A percentile compares a stretch with the other conserved stretches of the same genome.
Evolutionary conservation across 2,888 invertebrate species (phyloP).

Genomic region (Ennomos erosarius): DNA sequence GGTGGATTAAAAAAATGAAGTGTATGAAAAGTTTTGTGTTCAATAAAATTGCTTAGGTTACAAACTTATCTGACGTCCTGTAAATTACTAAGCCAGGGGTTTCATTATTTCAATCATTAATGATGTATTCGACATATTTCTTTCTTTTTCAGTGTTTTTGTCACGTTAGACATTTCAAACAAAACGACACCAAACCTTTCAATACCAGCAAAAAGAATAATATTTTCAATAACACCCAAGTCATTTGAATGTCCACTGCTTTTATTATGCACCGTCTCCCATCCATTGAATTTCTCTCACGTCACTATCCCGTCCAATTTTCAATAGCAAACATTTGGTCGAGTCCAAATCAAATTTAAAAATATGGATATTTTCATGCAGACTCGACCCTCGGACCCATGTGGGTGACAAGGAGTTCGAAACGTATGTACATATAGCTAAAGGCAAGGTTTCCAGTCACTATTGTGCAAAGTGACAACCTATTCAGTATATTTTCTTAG

Average conservation of each 20-base stretch:
- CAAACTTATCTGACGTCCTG: background rate
- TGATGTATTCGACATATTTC: no score
- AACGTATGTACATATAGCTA: slow-evolving; percentile 41
- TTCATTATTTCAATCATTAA: no score
- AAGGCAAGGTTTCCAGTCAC: slow-evolving; percentile 49
- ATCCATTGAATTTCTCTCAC: slow-evolving; percentile 78
- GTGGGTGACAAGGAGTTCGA: slow-evolving; percentile 65
- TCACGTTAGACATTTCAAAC: slow-evolving; percentile 12
- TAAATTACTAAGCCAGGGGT: no score
- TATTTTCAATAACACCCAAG: slow-evolving; percentile 50
- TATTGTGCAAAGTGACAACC: slow-evolving; percentile 57
- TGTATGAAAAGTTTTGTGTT: background rate
- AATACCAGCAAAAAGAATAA: slow-evolving; percentile 26
- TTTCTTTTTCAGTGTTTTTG: no score
- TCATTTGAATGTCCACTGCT: slow-evolving; percentile 36
- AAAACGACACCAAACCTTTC: slow-evolving; percentile 34
- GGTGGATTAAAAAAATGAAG: background rate
- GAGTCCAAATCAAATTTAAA: slow-evolving; percentile 82
- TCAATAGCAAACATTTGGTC: slow-evolving; percentile 84
- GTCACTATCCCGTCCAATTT: slow-evolving; percentile 77
- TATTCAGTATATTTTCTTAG: slow-evolving; percentile 51
- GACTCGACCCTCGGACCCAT: slow-evolving; percentile 71
- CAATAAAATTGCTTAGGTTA: background rate
- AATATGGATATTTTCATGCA: slow-evolving; percentile 81
- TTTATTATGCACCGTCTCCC: slow-evolving; percentile 64